Evolutionary conservation across 1,140 invertebrate species (phyloP).

Genomic region (Pogonus chalceus): DNA sequence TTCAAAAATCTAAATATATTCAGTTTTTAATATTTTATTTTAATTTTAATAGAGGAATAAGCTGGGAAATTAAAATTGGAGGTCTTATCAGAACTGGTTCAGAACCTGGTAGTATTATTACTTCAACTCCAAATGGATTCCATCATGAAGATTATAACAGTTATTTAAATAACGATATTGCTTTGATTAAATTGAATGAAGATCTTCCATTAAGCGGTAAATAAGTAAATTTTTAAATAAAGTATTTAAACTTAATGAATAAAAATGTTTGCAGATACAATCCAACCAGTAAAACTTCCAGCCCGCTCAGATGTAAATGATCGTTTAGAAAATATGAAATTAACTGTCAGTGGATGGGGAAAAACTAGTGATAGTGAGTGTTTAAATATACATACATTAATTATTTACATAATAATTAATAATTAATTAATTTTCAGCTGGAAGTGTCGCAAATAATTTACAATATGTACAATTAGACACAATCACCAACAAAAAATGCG

Average conservation of each 20-base stretch:
- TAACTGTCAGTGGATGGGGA: slow-evolving; percentile 26
- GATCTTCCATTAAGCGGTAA: no score
- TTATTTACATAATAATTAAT: no score
- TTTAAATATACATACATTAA: no score
- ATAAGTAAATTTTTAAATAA: no score
- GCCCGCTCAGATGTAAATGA: neutral
- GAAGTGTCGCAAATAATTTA: slow-evolving; percentile 12
- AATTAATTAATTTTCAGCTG: no score
- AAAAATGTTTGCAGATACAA: slow-evolving; percentile 13
- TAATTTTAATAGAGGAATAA: no score
- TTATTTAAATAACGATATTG: slow-evolving; percentile 13
- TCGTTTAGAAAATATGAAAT: slow-evolving; percentile 9
- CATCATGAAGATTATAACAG: slow-evolving; percentile 12
- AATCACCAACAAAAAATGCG: slow-evolving; percentile 19
- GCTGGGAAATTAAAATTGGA: neutral
- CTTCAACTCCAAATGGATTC: neutral
- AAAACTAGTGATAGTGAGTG: slow-evolving; percentile 17
- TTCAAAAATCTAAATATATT: neutral
- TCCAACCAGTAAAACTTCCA: slow-evolving; percentile 14
- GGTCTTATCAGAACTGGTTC: neutral
- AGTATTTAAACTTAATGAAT: neutral
- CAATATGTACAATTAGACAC: slow-evolving; percentile 20
- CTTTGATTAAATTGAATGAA: no score
- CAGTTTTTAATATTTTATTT: no score
- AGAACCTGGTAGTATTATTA: neutral